These are phyloP conservation scores for Microplitis mediator DNA, from an alignment of 1,140 invertebrate genomes.

Conservation along the genomic window DNA sequence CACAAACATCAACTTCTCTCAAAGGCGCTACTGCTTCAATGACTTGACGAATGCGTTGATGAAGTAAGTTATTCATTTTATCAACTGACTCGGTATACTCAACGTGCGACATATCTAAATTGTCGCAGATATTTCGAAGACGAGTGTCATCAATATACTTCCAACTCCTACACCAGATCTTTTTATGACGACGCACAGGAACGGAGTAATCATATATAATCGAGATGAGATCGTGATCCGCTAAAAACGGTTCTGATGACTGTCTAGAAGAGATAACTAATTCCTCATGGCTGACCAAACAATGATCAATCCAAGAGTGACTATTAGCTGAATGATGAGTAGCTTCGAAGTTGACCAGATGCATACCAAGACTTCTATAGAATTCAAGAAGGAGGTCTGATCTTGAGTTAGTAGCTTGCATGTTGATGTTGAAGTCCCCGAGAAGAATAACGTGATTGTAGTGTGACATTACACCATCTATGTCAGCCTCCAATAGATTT, in stretches of 20 bases:
- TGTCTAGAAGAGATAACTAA: neutral
- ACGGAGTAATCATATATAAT: constrained; percentile 1
- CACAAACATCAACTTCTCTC: neutral
- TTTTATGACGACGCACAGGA: neutral
- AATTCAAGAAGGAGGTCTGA: no score
- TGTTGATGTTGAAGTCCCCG: no score
- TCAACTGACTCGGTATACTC: neutral
- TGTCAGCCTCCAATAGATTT: constrained; percentile 2
- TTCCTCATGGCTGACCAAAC: neutral
- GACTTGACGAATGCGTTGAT: neutral
- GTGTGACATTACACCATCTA: no score
- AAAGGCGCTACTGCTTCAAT: neutral
- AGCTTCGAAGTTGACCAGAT: constrained; percentile 8
- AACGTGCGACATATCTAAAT: no score
- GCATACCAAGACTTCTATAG: no score
- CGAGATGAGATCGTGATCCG: constrained; percentile 17
- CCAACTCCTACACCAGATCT: neutral
- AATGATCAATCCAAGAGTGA: constrained; percentile 11
- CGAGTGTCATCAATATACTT: neutral
- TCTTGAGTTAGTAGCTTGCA: no score
- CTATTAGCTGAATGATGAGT: constrained; percentile 13
- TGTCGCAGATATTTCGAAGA: no score
- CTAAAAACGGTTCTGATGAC: constrained; percentile 12
- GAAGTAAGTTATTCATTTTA: neutral
- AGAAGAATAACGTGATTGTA: no score